Conservation (phyloP, 2,888 invertebrate genomes). For the Nephrotoma guestfalica region DNA sequence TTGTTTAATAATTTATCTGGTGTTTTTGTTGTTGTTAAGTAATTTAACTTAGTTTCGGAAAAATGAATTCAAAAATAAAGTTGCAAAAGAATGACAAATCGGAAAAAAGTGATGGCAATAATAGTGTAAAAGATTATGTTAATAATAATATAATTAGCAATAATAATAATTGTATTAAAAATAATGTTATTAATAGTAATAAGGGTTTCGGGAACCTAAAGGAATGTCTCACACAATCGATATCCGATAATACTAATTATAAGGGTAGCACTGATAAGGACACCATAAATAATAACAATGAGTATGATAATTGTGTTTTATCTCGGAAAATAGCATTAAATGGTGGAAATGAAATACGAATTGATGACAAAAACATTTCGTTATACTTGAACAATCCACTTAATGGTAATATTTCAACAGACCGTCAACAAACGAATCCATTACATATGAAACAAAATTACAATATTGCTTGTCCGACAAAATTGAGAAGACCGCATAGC, state of each 20-base stretch:
- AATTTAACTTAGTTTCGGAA: background rate
- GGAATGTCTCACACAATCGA: background rate
- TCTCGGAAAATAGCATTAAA: conserved; percentile 16
- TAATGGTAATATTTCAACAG: conserved; percentile 12
- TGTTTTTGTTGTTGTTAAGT: background rate
- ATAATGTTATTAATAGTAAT: background rate
- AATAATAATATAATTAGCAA: background rate
- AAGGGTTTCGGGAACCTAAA: background rate
- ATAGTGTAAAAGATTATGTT: background rate
- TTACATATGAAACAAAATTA: background rate
- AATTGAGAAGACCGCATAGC: conserved; percentile 42
- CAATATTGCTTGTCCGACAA: background rate
- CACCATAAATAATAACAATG: background rate
- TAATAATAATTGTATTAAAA: background rate
- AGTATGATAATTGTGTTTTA: conserved; percentile 12
- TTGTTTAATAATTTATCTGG: background rate
- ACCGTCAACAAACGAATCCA: conserved; percentile 3
- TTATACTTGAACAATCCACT: conserved; percentile 17
- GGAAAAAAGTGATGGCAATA: background rate
- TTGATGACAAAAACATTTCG: conserved; percentile 17
- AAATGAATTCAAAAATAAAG: background rate
- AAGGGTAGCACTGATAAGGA: background rate
- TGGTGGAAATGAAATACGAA: conserved; percentile 16
- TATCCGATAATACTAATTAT: background rate
- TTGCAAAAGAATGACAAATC: background rate